Evolutionary conservation across 2,113 vertebrate species (phyloP), one percentile per base, ranked within the genome.

Genomic region (Salminus brasiliensis): DNA sequence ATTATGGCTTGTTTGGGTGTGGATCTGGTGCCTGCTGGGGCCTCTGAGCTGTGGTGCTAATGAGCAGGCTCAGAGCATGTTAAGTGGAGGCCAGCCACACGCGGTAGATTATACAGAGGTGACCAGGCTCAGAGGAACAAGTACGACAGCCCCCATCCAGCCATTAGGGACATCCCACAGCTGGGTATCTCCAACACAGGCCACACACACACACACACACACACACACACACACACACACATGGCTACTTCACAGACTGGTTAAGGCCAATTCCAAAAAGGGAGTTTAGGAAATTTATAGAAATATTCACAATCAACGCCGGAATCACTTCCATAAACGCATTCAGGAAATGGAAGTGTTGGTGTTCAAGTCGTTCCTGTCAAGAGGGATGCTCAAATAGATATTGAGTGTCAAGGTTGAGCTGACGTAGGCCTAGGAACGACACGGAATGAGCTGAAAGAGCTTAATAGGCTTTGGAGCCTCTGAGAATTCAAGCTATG

Each of bases 31-130:
- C 91, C 74, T 90, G 89, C 83, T 30, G 91, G 91, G 90, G 91
- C 83, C 83, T 66, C 88, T 78, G 71, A 78, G 74, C 62, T 66
- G 49, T 88, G 39, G 88, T 85, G 43, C 88, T 93, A 93, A 93
- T 92, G 92, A 93, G 91, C 27, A 55, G 45, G 73, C 36, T 47
- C 47, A 52, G 74, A 49, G 62, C 65, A 70, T 78, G 81, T 77
- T 81, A 72, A 80, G 63, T 77, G 53, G 69, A 80, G 88, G 89
- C 83, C 87, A 91, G 85, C 87, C 85, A 72, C 55, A 82, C 45
- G 90, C 39, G 62, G 90, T 81, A 85, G 89, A 92, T 93, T 91
- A 93, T 87, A 89, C 89, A 90, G 89, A 89, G 83, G 91, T 89
- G 89, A 88, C 81, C 87, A 88, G 87, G 88, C 88, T 91, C 88